These are phyloP conservation scores for Rhinolophus sinicus DNA, from an alignment of 2,113 vertebrate species.

Conservation along the genomic window DNA sequence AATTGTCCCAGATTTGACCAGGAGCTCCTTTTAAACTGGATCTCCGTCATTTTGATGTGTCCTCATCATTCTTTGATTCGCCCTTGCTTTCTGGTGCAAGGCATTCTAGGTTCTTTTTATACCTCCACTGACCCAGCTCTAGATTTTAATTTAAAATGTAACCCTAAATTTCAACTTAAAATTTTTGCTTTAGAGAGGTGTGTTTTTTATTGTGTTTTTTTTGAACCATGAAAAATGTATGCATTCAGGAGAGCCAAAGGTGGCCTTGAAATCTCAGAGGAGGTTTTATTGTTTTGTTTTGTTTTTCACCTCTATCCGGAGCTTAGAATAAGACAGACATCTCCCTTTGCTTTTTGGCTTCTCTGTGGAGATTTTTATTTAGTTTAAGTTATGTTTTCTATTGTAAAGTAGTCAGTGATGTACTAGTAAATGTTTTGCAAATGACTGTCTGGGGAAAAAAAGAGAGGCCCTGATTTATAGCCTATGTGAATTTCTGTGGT, in stretches of 20 bases:
- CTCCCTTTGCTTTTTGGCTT: slow-evolving; percentile 13
- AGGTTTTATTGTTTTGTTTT: neutral
- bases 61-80: neutral
- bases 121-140: neutral
- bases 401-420: neutral
- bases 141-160: neutral
- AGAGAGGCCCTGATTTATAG: neutral
- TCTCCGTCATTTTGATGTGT: neutral
- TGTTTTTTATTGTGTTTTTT: neutral
- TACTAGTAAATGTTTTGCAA: neutral
- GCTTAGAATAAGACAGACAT: neutral
- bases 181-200: neutral
- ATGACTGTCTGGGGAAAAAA: neutral
- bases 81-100: neutral
- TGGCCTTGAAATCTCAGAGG: neutral
- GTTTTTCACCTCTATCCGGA: neutral
- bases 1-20: neutral
- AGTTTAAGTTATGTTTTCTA: neutral
- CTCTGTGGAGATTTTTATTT: neutral
- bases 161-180: neutral
- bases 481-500: neutral
- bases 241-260: neutral
- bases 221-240: neutral
- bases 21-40: neutral
- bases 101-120: neutral